A percentile compares a stretch with the other conserved stretches of the same genome.
phyloP scores from a whole-genome alignment of 2,888 invertebrate genomes.

The Microdon myrmicae region DNA sequence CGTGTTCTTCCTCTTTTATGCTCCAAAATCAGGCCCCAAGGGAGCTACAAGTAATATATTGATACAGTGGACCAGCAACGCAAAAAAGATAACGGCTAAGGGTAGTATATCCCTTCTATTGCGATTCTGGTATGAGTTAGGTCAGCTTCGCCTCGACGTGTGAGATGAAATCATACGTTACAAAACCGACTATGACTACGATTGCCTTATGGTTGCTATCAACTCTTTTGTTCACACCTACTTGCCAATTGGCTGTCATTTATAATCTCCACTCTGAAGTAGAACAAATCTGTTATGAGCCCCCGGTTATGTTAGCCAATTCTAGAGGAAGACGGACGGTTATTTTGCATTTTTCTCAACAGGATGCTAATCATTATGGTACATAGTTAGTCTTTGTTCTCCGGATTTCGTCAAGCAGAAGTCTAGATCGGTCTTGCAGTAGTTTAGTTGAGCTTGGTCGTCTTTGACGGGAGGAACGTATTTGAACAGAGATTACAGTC shows the following conservation, averaged over 20 bases:
- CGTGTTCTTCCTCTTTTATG: background rate
- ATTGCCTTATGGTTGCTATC: constrained; percentile 33
- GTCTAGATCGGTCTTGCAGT: background rate
- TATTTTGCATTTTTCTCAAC: background rate
- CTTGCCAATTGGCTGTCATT: constrained; percentile 44
- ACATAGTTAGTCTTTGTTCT: constrained; percentile 8
- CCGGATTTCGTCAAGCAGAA: background rate
- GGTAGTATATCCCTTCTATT: constrained; percentile 18
- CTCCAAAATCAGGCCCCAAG: constrained; percentile 39
- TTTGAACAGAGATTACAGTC: too few relatives aligned
- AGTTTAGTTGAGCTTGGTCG: too few relatives aligned
- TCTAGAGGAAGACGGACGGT: constrained; percentile 5
- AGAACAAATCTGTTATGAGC: constrained; percentile 46
- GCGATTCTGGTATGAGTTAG: too few relatives aligned
- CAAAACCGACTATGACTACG: background rate
- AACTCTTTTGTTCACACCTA: constrained; percentile 38
- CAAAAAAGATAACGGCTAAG: constrained; percentile 2
- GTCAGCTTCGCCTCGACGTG: background rate
- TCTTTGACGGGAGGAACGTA: too few relatives aligned
- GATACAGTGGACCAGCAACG: constrained; percentile 1
- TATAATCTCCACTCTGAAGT: constrained; percentile 37
- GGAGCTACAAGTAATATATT: constrained; percentile 23
- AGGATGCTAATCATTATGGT: constrained; percentile 39
- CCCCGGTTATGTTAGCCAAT: constrained; percentile 15
- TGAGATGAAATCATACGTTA: background rate